Evolutionary conservation across 2,797 vertebrate genomes (phyloP).

Genomic region (Gobio occitaniae): DNA sequence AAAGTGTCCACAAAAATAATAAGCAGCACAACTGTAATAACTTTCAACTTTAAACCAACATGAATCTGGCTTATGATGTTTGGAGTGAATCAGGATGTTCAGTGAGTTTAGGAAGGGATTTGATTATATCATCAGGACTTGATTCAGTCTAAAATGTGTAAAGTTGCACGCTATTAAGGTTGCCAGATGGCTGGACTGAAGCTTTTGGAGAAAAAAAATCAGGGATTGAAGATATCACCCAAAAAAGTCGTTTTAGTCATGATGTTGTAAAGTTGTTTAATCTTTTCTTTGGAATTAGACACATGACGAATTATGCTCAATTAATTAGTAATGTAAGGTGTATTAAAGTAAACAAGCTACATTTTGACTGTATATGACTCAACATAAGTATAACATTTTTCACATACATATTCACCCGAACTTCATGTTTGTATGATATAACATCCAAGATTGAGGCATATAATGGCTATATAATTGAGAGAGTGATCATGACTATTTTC

Average conservation of each 20-base stretch:
- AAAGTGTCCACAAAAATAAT: background rate
- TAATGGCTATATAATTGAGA: background rate
- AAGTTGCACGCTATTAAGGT: background rate
- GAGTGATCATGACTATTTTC: background rate
- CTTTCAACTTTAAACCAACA: no score
- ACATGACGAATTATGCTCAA: background rate
- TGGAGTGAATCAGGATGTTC: no score
- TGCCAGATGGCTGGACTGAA: background rate
- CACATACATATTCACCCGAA: background rate
- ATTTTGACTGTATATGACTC: no score
- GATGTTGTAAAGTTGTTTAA: background rate
- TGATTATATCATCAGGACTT: slow-evolving; percentile 4
- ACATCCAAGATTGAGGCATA: background rate
- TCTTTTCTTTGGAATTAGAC: background rate
- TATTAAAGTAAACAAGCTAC: background rate
- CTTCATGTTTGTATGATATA: background rate
- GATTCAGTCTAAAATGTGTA: slow-evolving; percentile 3
- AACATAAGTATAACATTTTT: background rate
- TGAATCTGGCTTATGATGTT: no score
- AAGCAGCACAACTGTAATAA: background rate
- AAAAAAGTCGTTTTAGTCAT: background rate
- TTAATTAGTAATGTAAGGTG: background rate
- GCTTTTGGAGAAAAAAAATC: background rate
- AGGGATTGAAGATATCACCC: background rate
- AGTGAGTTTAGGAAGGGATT: background rate